Evolutionary conservation across 1,140 invertebrate species (phyloP), one percentile per base, ranked within the genome.

Genomic region (Nautilus pompilius): DNA sequence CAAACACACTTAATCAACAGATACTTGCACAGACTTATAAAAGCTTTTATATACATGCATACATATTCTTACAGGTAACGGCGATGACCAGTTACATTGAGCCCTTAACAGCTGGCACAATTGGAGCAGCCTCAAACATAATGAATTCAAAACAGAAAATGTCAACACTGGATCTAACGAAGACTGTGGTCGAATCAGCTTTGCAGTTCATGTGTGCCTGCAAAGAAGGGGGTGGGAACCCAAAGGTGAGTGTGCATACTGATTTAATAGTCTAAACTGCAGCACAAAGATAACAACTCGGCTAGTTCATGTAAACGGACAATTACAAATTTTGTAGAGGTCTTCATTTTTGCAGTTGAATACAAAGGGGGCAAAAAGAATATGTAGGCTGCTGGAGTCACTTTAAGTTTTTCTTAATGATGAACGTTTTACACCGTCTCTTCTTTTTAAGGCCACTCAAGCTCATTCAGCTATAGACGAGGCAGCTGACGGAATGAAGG

Each of bases 101-200:
- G 62, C 91, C 94, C 0, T 84, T 98, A 57, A 89, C 95, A 5
- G 84, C 87, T 6, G 90, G 90, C 29, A 88, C 91, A 0, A 89
- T 96, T 62, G 93, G 93, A 20, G 80, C 81, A 34, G 91, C 93
- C 1, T 95, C 93, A 0, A 90, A 93, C 71, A 91, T 94, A 79
- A 87, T 90, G 5, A 94, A 96, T 79, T 91, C 92, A 0, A 90
- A 90, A 76, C 90, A 93, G 78, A 96, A 98, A 82, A 90, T 91
- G 79, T 87, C 89, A 26, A 82, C 98, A 22, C 83, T 99, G 20
- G 93, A 98, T 78, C 93, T 97, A 80, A 90, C 92, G 0, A 95
- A 97, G 80, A 97, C 96, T 0, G 93, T 98, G 17, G 88, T 92
- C 0, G 96, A 99, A 84, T 92, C 92, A 13, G 88, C 91, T 10